Conservation (phyloP, 2,113 vertebrate genomes). For the Gymnarchus niloticus region DNA sequence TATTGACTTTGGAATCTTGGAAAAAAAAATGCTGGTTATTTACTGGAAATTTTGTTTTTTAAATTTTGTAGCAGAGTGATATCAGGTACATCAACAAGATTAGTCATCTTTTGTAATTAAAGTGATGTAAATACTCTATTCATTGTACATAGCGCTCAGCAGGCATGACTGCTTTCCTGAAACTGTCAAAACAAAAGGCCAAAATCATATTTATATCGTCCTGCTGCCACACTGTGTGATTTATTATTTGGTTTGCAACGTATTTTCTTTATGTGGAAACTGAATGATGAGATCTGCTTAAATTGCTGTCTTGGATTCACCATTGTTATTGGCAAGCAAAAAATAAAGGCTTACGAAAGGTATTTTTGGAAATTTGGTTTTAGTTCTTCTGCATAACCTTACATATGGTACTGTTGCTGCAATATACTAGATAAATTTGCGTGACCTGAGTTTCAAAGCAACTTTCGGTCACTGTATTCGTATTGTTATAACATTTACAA, state of each 20-base stretch:
- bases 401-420: neutral
- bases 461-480: neutral
- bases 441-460: neutral
- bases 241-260: constrained; percentile 31
- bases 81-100: constrained; percentile 5
- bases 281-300: constrained; percentile 15
- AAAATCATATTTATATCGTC: constrained; percentile 64
- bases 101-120: constrained; percentile 11
- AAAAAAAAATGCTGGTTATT: constrained; percentile 5
- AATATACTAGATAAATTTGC: neutral
- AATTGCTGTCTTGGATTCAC: neutral
- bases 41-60: constrained; percentile 2
- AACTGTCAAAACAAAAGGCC: constrained; percentile 52
- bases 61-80: constrained; percentile 13
- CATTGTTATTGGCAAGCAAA: constrained; percentile 18
- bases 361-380: neutral
- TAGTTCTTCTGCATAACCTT: neutral
- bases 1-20: constrained; percentile 12
- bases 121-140: constrained; percentile 73
- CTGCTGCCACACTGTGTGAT: constrained; percentile 52
- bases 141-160: constrained; percentile 80
- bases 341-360: constrained; percentile 18
- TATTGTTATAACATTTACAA: neutral
- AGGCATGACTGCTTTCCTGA: constrained; percentile 69
- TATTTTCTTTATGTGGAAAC: constrained; percentile 61